A percentile compares a stretch with the other conserved stretches of the same genome.
These are phyloP conservation scores for Drosophila ogumai DNA, from an alignment of 1,140 invertebrate species.

Conservation along the genomic window DNA sequence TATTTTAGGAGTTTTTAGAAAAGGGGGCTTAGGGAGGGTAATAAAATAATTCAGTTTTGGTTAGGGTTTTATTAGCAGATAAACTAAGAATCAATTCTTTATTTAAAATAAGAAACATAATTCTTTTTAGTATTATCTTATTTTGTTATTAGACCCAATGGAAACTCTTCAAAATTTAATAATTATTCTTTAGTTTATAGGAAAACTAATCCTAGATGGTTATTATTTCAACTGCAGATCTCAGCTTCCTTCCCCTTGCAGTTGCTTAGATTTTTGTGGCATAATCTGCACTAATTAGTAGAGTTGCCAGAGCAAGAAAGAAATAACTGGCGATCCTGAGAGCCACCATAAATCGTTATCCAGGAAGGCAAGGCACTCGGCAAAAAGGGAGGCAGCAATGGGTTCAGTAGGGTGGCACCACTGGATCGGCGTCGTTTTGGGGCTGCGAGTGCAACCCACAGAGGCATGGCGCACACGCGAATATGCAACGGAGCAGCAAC, in stretches of 20 bases:
- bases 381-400: slow-evolving; percentile 24
- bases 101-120: no score
- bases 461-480: slow-evolving; percentile 79
- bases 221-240: background rate
- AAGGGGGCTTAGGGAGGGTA: no score
- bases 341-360: slow-evolving; percentile 10
- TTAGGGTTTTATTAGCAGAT: background rate
- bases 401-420: slow-evolving; percentile 36
- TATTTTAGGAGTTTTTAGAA: background rate
- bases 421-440: slow-evolving; percentile 2
- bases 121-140: background rate
- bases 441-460: slow-evolving; percentile 29
- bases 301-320: background rate
- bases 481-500: slow-evolving; percentile 79
- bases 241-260: background rate
- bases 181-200: no score
- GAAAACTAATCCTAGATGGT: background rate
- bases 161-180: background rate
- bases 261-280: background rate
- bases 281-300: slow-evolving; percentile 7
- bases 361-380: slow-evolving; percentile 17
- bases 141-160: background rate
- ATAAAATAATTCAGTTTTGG: background rate
- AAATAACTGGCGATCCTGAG: slow-evolving; percentile 21
- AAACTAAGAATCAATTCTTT: background rate